Base-by-base conservation (phyloP, 2,113 vertebrate genomes). In the Scytalopus superciliaris region DNA sequence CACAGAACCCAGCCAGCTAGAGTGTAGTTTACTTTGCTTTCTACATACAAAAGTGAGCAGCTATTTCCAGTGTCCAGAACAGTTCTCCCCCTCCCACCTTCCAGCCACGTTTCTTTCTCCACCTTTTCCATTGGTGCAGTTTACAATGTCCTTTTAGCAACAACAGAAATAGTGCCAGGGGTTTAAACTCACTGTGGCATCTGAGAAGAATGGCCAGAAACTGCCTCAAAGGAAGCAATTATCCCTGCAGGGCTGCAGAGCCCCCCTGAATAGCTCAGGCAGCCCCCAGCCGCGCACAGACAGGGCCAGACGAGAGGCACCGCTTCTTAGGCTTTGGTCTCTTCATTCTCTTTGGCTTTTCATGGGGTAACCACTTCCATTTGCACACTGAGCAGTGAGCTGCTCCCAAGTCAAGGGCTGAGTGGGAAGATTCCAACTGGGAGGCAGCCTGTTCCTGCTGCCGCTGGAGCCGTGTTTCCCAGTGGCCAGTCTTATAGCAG, bases 191-290 rank as follows among this genome's bases (percentile, higher is more conserved):
- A 40, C 30, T 1, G 4, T 63, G 35, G 67, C 64, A 80, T 84
- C 72, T 44, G 63, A 35, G 37, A 45, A 60, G 69, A 86, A 37
- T 12, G 86, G 81, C 33, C 31, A 90, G 72, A 55, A 56, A 25
- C 27, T 68, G 22, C 85, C 67, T 79, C 64, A n/a, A 25, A 86
- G 88, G 82, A 90, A 94, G 90, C 64, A 89, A 84, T 95, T 95
- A 89, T 78, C 72, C 33, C 88, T 44, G 90, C 85, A n/a, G 68
- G 92, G 59, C 63, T 93, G 44, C 84, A 60, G 14, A 69, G 55
- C 24, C 42, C 27, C n/a, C n/a, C 25, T 63, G 53, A 78, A 45
- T 47, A 44, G 69, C 73, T 60, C 0, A 0, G 39, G 68, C 89
- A 72, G 44, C 33, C 47, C n/a, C 68, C 47, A 27, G 1, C 55